Conservation (phyloP, 2,797 vertebrate genomes). For the Scyliorhinus canicula region DNA sequence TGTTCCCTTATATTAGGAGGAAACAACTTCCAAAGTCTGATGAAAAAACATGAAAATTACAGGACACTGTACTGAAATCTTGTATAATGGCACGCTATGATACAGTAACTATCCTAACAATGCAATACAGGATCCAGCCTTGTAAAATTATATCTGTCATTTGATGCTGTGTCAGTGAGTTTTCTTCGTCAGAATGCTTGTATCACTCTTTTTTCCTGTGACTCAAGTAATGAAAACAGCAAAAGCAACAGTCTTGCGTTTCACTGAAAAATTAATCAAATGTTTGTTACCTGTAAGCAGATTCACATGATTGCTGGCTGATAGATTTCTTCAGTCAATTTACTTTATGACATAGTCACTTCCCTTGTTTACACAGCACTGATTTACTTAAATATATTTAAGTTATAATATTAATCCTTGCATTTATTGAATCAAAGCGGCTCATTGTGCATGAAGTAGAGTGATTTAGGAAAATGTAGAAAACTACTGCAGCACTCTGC, state of each 20-base stretch:
- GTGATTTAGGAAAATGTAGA: neutral
- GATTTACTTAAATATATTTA: neutral
- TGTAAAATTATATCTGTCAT: neutral
- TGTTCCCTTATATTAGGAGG: neutral
- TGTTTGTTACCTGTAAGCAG: neutral
- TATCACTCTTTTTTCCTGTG: neutral
- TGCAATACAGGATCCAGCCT: neutral
- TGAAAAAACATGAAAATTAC: neutral
- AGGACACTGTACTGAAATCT: neutral
- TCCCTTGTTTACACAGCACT: neutral
- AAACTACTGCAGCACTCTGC: neutral
- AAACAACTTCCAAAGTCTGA: neutral
- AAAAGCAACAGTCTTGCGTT: neutral
- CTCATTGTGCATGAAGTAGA: neutral
- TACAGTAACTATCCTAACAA: neutral
- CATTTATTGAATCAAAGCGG: neutral
- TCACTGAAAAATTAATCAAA: slow-evolving; percentile 9
- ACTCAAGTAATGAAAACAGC: neutral
- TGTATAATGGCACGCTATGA: neutral
- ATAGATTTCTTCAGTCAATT: neutral
- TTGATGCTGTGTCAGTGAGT: neutral
- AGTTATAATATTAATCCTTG: neutral
- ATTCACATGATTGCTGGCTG: neutral
- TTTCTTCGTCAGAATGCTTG: neutral
- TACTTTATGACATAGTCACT: neutral